Percentiles rank a stretch among this genome's conserved stretches.
These are phyloP conservation scores for Propithecus perrieri DNA, from an alignment of 2,797 vertebrate genomes.

Conservation along the genomic window DNA sequence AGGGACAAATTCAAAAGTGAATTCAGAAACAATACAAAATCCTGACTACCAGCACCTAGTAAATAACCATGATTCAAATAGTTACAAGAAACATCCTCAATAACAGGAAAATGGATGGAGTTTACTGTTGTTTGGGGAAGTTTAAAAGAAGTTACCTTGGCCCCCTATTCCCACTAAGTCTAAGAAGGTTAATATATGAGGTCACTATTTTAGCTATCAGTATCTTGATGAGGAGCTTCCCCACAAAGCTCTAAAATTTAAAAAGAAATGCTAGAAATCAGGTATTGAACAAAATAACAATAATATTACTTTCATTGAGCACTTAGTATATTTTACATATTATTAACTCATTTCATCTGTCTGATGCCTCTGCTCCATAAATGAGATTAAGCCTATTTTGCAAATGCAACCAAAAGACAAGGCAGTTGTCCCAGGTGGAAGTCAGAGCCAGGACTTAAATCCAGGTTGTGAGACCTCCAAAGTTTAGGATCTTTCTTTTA, in stretches of 20 bases:
- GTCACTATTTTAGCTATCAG: background rate
- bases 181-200: background rate
- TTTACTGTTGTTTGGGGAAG: background rate
- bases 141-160: background rate
- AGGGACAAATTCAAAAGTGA: background rate
- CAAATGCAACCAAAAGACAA: background rate
- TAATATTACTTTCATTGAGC: background rate
- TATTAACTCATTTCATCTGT: background rate
- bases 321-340: background rate
- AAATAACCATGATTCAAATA: background rate
- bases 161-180: background rate
- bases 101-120: background rate
- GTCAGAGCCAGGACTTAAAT: background rate
- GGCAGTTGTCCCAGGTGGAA: background rate
- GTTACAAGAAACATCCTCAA: background rate
- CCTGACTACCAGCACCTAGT: background rate
- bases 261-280: background rate
- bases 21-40: background rate
- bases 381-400: background rate
- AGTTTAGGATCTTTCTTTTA: background rate
- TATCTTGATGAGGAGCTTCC: background rate
- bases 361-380: background rate
- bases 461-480: background rate
- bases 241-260: background rate
- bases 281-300: background rate